Conservation (phyloP, 1,140 invertebrate genomes). For the Drosophila leontia region DNA sequence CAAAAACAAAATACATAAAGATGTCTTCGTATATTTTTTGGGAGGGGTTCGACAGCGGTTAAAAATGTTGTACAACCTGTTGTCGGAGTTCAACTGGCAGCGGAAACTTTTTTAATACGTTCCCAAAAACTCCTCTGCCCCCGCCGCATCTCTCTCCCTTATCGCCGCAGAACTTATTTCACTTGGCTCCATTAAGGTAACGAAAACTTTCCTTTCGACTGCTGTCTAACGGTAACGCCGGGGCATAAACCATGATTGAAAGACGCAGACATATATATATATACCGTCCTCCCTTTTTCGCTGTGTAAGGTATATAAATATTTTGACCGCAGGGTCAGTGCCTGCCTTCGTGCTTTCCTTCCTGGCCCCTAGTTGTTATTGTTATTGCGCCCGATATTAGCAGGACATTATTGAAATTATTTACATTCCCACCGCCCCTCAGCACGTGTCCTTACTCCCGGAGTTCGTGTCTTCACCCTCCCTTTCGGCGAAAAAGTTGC, state of each 20-base stretch:
- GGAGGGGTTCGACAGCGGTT: constrained; percentile 10
- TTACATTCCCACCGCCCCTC: constrained; percentile 41
- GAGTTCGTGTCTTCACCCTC: not conserved
- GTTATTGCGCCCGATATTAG: constrained; percentile 63
- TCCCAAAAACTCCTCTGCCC: constrained; percentile 8
- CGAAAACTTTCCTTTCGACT: constrained; percentile 54
- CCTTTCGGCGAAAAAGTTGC: constrained; percentile 37
- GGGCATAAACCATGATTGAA: constrained; percentile 67
- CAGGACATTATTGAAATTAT: constrained; percentile 78
- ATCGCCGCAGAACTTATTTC: constrained; percentile 33
- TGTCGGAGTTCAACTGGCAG: constrained; percentile 33
- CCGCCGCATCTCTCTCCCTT: constrained; percentile 1
- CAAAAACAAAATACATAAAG: constrained; percentile 36
- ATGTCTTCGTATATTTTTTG: constrained; percentile 7
- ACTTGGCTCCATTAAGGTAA: constrained; percentile 61
- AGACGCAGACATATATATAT: constrained; percentile 31
- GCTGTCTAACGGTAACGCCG: constrained; percentile 27
- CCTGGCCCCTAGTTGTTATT: constrained; percentile 24
- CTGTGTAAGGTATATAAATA: constrained; percentile 37
- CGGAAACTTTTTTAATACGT: constrained; percentile 72
- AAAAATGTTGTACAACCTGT: constrained; percentile 56
- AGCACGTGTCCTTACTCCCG: not conserved
- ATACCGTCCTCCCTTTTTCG: not conserved
- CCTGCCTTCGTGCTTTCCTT: constrained; percentile 5
- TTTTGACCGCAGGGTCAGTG: constrained; percentile 58